These are phyloP conservation scores for Glyphotaelius pellucidus DNA, from an alignment of 2,888 invertebrate genomes.

Conservation along the genomic window DNA sequence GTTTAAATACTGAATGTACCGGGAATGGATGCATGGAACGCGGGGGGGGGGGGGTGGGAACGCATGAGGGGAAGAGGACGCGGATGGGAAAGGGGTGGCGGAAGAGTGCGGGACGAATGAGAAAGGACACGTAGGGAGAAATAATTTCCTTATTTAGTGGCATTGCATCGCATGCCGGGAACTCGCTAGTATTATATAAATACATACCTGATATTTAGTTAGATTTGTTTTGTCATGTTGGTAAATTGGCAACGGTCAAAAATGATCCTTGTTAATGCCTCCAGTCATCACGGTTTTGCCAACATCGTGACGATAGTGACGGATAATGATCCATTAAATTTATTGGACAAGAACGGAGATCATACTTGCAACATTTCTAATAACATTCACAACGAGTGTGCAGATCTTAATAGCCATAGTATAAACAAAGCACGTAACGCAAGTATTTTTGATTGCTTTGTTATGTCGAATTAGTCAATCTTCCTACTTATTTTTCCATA, in stretches of 20 bases:
- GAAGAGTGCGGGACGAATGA: no score
- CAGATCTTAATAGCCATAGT: background rate
- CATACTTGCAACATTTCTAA: background rate
- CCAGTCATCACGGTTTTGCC: slow-evolving; percentile 15
- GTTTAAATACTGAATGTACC: no score
- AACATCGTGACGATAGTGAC: slow-evolving; percentile 14
- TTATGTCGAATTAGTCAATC: background rate
- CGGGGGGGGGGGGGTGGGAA: no score
- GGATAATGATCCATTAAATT: slow-evolving; percentile 29
- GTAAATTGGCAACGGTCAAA: background rate
- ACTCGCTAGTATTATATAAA: no score
- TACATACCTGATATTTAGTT: background rate
- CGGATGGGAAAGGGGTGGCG: no score
- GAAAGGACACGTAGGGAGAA: no score
- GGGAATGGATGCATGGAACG: no score
- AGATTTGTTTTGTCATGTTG: background rate
- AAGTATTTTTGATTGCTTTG: background rate
- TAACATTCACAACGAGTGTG: background rate
- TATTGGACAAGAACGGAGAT: slow-evolving; percentile 10
- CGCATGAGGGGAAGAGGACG: no score
- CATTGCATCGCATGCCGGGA: no score
- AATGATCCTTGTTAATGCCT: background rate
- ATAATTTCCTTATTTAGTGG: no score
- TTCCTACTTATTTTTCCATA: background rate
- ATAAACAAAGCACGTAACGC: background rate